Evolutionary conservation across 2,113 vertebrate genomes (phyloP).

Genomic region (Epinephelus fuscoguttatus): DNA sequence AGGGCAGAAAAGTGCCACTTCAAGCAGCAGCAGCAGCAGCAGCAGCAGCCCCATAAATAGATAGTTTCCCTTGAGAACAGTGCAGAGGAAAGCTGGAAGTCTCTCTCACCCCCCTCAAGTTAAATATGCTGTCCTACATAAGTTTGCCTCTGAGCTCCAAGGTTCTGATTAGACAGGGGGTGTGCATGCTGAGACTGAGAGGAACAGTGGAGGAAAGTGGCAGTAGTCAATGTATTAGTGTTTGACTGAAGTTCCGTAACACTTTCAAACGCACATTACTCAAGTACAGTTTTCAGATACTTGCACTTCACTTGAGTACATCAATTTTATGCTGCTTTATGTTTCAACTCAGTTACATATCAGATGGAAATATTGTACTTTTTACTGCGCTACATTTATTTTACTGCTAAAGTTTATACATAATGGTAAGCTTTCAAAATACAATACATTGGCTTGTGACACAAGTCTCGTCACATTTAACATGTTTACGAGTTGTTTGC

Average conservation of each 20-base stretch:
- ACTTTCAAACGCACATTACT: background rate
- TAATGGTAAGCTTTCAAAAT: background rate
- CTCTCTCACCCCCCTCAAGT: constrained; percentile 61
- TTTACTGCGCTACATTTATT: background rate
- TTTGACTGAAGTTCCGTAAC: background rate
- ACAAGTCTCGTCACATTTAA: background rate
- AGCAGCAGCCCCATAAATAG: constrained; percentile 80
- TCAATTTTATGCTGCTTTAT: background rate
- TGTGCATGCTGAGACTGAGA: background rate
- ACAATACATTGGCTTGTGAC: background rate
- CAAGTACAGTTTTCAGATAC: background rate
- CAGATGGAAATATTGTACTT: background rate
- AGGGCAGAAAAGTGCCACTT: constrained; percentile 69
- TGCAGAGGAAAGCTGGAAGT: constrained; percentile 69
- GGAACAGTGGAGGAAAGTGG: background rate
- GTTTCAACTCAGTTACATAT: background rate
- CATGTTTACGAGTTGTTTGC: background rate
- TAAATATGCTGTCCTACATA: constrained; percentile 83
- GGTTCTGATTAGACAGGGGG: constrained; percentile 24
- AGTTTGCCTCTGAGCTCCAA: constrained; percentile 56
- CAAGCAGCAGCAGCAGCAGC: constrained; percentile 65
- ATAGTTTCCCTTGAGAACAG: constrained; percentile 78
- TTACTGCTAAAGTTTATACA: background rate
- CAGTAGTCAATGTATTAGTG: background rate
- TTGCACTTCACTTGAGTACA: too few species aligned